A percentile compares a stretch with the other conserved stretches of the same genome.
Conservation (phyloP, 1,140 invertebrate species). For the Palaemon carinicauda region DNA sequence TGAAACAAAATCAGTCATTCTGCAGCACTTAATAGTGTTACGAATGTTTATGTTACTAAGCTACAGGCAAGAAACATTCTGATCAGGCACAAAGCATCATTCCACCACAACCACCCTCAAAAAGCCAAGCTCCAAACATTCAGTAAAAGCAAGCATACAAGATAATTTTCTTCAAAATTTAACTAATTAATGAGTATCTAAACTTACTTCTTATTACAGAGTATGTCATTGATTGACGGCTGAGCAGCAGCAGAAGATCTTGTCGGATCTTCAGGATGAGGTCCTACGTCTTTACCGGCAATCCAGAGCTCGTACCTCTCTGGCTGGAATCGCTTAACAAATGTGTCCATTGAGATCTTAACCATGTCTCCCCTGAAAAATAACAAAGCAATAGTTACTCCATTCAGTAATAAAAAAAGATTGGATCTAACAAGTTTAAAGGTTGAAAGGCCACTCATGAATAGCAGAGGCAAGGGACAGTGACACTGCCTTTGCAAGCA, state of each 20-base stretch:
- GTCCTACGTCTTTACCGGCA: slow-evolving; percentile 84
- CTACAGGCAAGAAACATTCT: not conserved
- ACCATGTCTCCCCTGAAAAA: slow-evolving; percentile 82
- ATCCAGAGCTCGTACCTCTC: slow-evolving; percentile 84
- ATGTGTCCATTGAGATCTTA: slow-evolving; percentile 97
- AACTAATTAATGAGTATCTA: not conserved
- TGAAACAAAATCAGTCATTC: no score
- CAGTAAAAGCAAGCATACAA: no score
- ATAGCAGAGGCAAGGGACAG: no score
- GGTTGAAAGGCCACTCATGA: no score
- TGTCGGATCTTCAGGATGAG: slow-evolving; percentile 89
- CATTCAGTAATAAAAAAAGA: not conserved
- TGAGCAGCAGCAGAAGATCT: slow-evolving; percentile 77
- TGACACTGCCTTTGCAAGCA: no score
- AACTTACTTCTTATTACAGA: slow-evolving; percentile 78
- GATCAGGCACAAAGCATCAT: no score
- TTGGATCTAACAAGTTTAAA: not conserved
- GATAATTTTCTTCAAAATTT: not conserved
- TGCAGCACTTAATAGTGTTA: no score
- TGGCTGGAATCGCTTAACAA: slow-evolving; percentile 93
- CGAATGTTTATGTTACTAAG: not conserved
- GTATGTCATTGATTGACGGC: slow-evolving; percentile 74
- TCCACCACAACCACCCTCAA: no score
- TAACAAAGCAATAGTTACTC: not conserved
- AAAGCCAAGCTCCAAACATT: no score